Evolutionary conservation across 2,888 invertebrate species (phyloP), one percentile per base, ranked within the genome.

Genomic region (Zygogramma bicolorata): DNA sequence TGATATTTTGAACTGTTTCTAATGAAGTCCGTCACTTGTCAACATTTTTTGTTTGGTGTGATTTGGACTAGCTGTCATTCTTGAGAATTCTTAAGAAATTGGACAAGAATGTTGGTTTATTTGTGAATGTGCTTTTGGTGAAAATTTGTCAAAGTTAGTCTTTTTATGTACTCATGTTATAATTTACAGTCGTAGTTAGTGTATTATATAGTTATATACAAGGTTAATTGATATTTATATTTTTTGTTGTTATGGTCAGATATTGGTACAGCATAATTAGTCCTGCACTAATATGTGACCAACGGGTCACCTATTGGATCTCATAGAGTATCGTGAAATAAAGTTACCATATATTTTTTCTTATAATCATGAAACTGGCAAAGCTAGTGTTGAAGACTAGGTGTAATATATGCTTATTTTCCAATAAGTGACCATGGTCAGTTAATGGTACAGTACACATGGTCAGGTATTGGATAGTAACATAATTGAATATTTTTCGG

Each of bases 191-290:
- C 34, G 20, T 61, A 61, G 60, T 34, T 38, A 34, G 38, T 60
- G 34, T 60, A 38, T 60, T 34, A 22, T 60, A 20, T 60, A 60
- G 13, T 61, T 61, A 38, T 61, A 61, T 38, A 61, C 60, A 31
- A 34, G 20, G 38, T 61, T 61, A 38, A 61, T 8, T 34, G 40
- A 22, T 34, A 31, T 18, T 38, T 49, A 49, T 49, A 22, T 49
- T 49, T 22, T 22, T 49, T 49, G 20, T 49, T 49, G 40, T 49
- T 49, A 49, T 49, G 49, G 49, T 49, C 49, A 49, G 49, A 49
- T 49, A 49, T 49, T 49, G 49, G 49, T 49, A 22, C 10, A 49
- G 22, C 25, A 49, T 49, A 49, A 22, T 49, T 25, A 49, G 22
- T 22, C 49, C 49, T 49, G 49, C 22, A 49, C 49, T 13, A 25